These are phyloP conservation scores for Cantharis rustica DNA, from an alignment of 2,888 invertebrate species.

Conservation along the genomic window DNA sequence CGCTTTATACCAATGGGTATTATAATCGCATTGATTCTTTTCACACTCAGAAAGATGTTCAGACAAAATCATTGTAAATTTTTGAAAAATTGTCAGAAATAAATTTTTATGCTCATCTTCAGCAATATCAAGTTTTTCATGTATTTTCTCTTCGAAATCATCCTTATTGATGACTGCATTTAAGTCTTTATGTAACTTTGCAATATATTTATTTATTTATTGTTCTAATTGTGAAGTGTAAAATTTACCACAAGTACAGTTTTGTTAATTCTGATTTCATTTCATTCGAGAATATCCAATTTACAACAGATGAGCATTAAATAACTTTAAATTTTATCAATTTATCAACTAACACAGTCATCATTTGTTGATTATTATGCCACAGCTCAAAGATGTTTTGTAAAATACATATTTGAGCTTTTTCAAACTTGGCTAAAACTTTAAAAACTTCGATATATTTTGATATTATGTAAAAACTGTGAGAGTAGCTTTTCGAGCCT, in stretches of 20 bases:
- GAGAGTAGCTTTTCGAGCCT: slow-evolving; percentile 96
- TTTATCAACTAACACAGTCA: slow-evolving; percentile 94
- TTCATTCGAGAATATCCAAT: slow-evolving; percentile 96
- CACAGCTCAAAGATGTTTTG: slow-evolving; percentile 92
- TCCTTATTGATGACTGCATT: slow-evolving; percentile 83
- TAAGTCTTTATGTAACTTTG: slow-evolving; percentile 79
- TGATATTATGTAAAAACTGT: slow-evolving; percentile 96
- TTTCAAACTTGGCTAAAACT: slow-evolving; percentile 90
- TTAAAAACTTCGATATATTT: slow-evolving; percentile 93
- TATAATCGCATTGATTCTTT: slow-evolving; percentile 89
- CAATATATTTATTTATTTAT: slow-evolving; percentile 89
- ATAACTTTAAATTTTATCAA: slow-evolving; percentile 96
- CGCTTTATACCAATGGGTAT: slow-evolving; percentile 95
- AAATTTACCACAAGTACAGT: slow-evolving; percentile 94
- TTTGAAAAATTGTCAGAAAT: slow-evolving; percentile 95
- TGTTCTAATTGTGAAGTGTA: slow-evolving; percentile 94
- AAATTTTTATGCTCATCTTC: slow-evolving; percentile 96
- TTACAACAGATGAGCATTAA: slow-evolving; percentile 95
- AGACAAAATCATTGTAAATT: slow-evolving; percentile 96
- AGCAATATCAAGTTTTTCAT: slow-evolving; percentile 90
- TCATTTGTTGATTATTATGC: slow-evolving; percentile 95
- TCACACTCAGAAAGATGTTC: slow-evolving; percentile 94
- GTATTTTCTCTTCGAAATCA: slow-evolving; percentile 87
- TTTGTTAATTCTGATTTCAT: slow-evolving; percentile 92
- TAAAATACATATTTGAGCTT: slow-evolving; percentile 92